Base-by-base conservation (phyloP, 2,888 invertebrate species). In the Cabera pusaria region DNA sequence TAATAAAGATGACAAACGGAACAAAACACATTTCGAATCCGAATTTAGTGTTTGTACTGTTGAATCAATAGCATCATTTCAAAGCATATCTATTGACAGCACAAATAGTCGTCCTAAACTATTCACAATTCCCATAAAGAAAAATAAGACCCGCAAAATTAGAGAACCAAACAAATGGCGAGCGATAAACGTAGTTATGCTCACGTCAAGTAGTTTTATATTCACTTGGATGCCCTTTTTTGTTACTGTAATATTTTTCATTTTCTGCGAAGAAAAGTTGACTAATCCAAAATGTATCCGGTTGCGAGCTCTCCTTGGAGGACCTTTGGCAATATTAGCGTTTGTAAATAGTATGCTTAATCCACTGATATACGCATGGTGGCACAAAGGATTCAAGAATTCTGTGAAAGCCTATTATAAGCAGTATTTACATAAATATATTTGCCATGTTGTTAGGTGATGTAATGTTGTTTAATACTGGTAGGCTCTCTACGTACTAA, bases 331-430 rank as follows among this genome's bases (percentile, higher is more conserved):
- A 0, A 88, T 91, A 11, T 64, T 93, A 24, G 93, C 92, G 0
- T 91, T 92, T 49, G 55, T 86, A 0, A 93, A 93, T 54, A 92
- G 92, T 51, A 61, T 93, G 24, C 56, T 93, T 0, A 93, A 93
- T 62, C 93, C 93, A 0, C 64, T 93, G 10, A 92, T 93, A 49
- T 93, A 93, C 57, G 93, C 92, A 0, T 93, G 93, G 93, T 93
- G 93, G 93, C 93, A 93, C 62, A 92, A 91, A 64, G 92, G 93
- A 0, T 93, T 93, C 53, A 81, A 92, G 53, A 82, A 66, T 32
- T 88, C 83, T 6, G 70, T 90, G 1, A 81, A 64, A 53, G 74
- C 62, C 36, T 72, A 81, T 40, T 74, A 61, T 17, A 41, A 19
- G 12, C 35, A 39, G 8, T 47, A 44, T 42, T 33, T 42, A 6